A percentile compares a stretch with the other conserved stretches of the same genome.
phyloP scores from a whole-genome alignment of 2,888 invertebrate genomes.

The Dasypolia templi region DNA sequence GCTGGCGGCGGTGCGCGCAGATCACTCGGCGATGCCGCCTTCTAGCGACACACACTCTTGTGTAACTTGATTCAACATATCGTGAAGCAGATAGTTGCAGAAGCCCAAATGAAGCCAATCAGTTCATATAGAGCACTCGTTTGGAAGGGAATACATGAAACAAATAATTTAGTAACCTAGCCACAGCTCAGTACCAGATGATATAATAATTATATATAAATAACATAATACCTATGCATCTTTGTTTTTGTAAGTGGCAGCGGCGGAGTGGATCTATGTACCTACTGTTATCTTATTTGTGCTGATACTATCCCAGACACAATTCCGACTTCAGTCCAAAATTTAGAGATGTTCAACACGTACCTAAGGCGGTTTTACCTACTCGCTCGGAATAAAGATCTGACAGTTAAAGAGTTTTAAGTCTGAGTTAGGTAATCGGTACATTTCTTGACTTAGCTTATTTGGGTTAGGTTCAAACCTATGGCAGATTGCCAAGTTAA shows the following conservation, averaged over 20 bases:
- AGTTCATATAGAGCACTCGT: neutral
- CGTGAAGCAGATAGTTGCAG: slow-evolving; percentile 23
- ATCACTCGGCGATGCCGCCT: slow-evolving; percentile 55
- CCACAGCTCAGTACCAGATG: neutral
- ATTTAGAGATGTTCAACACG: slow-evolving; percentile 38
- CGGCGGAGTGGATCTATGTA: neutral
- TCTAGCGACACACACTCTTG: slow-evolving; percentile 48
- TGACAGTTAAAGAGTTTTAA: slow-evolving; percentile 31
- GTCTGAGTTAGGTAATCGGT: slow-evolving; percentile 38
- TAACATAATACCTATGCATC: no score
- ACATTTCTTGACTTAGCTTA: slow-evolving; percentile 31
- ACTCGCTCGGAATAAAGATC: slow-evolving; percentile 36
- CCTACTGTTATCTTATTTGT: slow-evolving; percentile 20
- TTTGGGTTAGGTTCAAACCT: slow-evolving; percentile 19
- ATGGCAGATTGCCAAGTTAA: slow-evolving; percentile 12
- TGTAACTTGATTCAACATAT: slow-evolving; percentile 49
- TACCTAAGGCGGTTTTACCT: slow-evolving; percentile 49
- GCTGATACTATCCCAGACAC: slow-evolving; percentile 17
- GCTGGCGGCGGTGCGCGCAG: slow-evolving; percentile 39
- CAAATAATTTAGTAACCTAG: neutral
- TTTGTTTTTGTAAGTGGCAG: neutral
- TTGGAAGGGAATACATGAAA: neutral
- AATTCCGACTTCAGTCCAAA: slow-evolving; percentile 7
- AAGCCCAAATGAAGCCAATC: slow-evolving; percentile 18
- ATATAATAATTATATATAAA: no score